These are phyloP conservation scores for Peromyscus californicus DNA, from an alignment of 2,113 vertebrate genomes.

Conservation along the genomic window DNA sequence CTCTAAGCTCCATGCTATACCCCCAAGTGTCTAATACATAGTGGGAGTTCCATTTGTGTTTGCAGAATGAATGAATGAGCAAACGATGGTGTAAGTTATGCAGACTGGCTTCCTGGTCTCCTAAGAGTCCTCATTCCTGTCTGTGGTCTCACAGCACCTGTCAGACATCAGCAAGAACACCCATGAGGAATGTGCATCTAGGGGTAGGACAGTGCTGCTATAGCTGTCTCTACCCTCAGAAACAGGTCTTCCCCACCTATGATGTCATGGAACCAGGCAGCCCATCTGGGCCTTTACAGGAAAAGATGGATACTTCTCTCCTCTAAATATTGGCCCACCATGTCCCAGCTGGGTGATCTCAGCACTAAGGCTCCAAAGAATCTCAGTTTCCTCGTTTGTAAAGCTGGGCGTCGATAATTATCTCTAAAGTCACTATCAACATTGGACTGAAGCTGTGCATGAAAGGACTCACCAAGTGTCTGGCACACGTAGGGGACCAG, in stretches of 20 bases:
- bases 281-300: not conserved
- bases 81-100: not conserved
- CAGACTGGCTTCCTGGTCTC: not conserved
- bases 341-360: not conserved
- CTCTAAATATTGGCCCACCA: not conserved
- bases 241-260: not conserved
- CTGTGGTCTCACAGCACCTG: not conserved
- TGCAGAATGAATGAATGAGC: not conserved
- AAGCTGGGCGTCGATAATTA: not conserved
- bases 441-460: not conserved
- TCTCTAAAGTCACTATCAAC: not conserved
- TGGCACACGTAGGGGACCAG: too few species aligned
- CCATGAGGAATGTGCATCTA: not conserved
- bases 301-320: not conserved
- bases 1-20: not conserved
- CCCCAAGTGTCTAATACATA: not conserved
- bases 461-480: not conserved
- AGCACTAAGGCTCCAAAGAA: not conserved
- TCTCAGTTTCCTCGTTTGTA: not conserved
- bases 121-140: not conserved
- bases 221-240: not conserved
- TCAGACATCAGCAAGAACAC: not conserved
- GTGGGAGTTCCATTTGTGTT: not conserved
- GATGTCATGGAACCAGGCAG: not conserved
- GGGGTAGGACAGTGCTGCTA: not conserved